These are phyloP conservation scores for Pandemis cinnamomeana DNA, from an alignment of 2,888 invertebrate species.

Conservation along the genomic window DNA sequence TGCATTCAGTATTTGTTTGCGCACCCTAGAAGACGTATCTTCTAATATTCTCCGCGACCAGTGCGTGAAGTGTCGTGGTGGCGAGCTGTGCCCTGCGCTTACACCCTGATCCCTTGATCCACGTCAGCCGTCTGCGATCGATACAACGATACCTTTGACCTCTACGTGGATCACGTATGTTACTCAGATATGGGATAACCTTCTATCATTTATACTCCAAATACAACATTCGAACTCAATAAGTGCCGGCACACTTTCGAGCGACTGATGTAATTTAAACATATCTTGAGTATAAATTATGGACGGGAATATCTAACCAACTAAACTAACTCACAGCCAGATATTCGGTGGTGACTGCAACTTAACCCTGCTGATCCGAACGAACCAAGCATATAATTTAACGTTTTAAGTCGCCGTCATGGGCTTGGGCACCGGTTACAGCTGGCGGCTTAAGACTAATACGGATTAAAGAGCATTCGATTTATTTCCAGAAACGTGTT, in stretches of 20 bases:
- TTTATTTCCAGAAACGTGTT: not conserved
- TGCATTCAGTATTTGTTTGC: not conserved
- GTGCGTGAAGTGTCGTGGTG: not conserved
- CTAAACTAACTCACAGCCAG: no score
- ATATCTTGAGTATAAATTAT: no score
- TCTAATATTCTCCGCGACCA: not conserved
- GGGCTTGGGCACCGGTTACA: not conserved
- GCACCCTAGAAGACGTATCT: not conserved
- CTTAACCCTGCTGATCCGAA: no score
- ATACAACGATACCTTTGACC: not conserved
- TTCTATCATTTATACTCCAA: no score
- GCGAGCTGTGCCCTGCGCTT: not conserved
- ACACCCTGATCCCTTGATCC: not conserved
- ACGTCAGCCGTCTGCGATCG: not conserved
- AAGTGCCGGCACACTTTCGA: no score
- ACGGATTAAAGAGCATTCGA: not conserved
- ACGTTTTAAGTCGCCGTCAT: no score
- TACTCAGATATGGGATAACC: not conserved
- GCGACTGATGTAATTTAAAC: no score
- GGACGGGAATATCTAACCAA: no score
- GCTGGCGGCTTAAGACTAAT: not conserved
- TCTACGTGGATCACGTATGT: conserved; percentile 1
- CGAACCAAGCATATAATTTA: no score
- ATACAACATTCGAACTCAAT: no score
- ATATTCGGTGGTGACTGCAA: no score